Base-by-base conservation (phyloP, 2,888 invertebrate species). In the Opisthograptis luteolata region DNA sequence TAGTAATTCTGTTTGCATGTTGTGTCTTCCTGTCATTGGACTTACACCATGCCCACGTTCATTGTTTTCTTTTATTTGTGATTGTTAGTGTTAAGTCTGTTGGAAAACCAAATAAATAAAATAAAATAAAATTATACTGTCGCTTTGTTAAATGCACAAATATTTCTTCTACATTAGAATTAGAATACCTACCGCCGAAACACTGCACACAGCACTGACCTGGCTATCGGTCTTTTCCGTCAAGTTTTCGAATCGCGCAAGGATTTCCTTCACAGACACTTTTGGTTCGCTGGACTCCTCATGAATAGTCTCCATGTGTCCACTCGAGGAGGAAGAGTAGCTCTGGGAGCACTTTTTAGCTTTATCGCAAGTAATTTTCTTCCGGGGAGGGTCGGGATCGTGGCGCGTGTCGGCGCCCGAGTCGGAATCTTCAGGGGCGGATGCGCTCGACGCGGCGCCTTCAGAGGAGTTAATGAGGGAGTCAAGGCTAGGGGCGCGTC, bases 191-290 rank as follows among this genome's bases (percentile, higher is more conserved):
- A 52, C 28, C 56, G 47, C 50, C 19, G 27, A 47, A 36, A 32
- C 54, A 51, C 25, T 22, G 19, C 52, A 24, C 53, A 40, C 54
- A 10, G 34, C 55, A 62, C 62, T 74, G 74, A 76, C 76, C 76
- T 76, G 76, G 47, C 60, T 66, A 57, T 91, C 86, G 63, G 81
- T 80, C 67, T 90, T 92, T 66, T 91, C 88, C 53, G 82, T 92
- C 62, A 94, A 90, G 73, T 94, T 94, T 83, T 96, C 96, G 83
- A 96, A 96, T 59, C 96, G 92, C 43, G 95, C 95, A 66, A 96
- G 90, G 64, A 96, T 96, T 75, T 95, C 96, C 76, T 95, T 94
- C 58, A 96, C 96, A 58, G 96, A 96, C 69, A 96, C 93, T 87
- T 96, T 96, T n/a, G 94, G 94, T 76, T 96, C 96, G 32, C 88